Conservation (phyloP, 2,888 invertebrate species). For the Punctoribates punctum region DNA sequence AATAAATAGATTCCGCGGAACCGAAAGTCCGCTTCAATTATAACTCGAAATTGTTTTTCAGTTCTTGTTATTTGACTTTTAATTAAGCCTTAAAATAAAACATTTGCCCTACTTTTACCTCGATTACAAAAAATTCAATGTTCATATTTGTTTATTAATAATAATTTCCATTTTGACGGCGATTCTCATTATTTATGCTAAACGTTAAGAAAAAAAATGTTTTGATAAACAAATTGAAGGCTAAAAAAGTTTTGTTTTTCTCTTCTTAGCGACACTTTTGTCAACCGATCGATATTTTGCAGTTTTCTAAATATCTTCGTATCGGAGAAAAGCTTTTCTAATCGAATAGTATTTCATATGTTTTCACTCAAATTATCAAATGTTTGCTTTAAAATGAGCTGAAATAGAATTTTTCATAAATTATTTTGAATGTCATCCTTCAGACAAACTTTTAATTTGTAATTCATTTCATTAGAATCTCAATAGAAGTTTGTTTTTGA, state of each 20-base stretch:
- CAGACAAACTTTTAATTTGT: neutral
- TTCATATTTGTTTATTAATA: neutral
- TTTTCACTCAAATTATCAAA: no score
- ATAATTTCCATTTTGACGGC: constrained; percentile 2
- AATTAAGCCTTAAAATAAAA: neutral
- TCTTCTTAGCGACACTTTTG: neutral
- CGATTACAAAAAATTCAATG: neutral
- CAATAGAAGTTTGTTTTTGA: neutral
- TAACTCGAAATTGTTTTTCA: neutral
- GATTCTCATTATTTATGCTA: neutral
- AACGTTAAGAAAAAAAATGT: neutral
- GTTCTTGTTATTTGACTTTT: neutral
- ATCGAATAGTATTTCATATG: no score
- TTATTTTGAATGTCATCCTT: no score
- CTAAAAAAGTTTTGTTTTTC: neutral
- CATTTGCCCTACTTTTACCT: neutral
- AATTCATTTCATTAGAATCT: neutral
- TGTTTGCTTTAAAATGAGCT: no score
- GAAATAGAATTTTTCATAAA: no score
- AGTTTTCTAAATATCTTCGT: no score
- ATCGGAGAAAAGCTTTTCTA: no score
- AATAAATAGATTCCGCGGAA: neutral
- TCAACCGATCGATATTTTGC: neutral
- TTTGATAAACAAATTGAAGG: constrained; percentile 17
- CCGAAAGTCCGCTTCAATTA: neutral